Base-by-base conservation (phyloP, 2,797 vertebrate genomes). In the Hipposideros larvatus region DNA sequence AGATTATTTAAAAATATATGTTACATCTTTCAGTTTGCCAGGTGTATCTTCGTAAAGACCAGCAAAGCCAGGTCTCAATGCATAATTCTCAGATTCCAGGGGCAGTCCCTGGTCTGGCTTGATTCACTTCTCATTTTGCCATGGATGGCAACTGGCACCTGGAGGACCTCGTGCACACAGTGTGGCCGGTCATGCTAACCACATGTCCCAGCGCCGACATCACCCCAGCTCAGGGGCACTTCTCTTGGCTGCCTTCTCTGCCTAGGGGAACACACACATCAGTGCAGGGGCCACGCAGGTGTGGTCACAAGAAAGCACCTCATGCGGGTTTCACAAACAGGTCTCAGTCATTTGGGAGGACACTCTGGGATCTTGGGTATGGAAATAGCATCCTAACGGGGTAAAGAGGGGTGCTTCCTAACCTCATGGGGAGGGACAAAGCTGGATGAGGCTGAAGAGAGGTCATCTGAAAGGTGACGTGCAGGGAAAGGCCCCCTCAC, bases 181-280 rank as follows among this genome's bases (percentile, higher is more conserved):
- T 1, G 21, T 19, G 15, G 19, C 1, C 57, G 11, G 19, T 1
- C 57, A 83, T 1, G 1, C 9, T 19, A 18, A 26, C 18, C 8
- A 22, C 0, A 0, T 48, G 10, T 24, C 37, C 13, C 7, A n/a
- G 5, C 11, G 37, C 55, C 1, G 0, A 21, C 34, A 11, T 46
- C 11, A 37, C 18, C 37, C 43, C 11, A 1, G 24, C 53, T 14
- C 16, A 15, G 28, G 22, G 10, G 8, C 13, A 41, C 68, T 24
- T 15, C 7, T 34, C 1, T 19, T 4, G 6, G 14, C 0, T 15
- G 37, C 4, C 19, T 16, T 7, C 46, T 31, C 53, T 5, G 2
- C 1, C 34, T 11, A 7, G 8, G 0, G 19, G 10, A 11, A 7
- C 15, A 8, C 15, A 7, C 4, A 0, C 19, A 18, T 55, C 16